Percentiles rank a stretch among this genome's conserved stretches.
Evolutionary conservation across 2,113 vertebrate species (phyloP).

Genomic region (Meriones unguiculatus): DNA sequence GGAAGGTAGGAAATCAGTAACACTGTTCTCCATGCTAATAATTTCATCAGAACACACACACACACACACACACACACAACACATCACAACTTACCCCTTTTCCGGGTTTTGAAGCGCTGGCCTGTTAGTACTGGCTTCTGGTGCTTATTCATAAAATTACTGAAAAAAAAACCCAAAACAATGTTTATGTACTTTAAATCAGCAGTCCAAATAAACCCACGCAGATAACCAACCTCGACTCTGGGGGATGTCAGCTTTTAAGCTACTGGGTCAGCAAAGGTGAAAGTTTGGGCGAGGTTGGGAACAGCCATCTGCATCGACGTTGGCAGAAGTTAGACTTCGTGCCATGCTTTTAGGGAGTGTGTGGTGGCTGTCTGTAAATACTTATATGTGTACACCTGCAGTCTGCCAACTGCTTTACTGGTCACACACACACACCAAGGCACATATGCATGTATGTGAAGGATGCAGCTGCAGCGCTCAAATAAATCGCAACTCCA

Average conservation of each 20-base stretch:
- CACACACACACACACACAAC: neutral
- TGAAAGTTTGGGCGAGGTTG: neutral
- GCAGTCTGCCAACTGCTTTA: neutral
- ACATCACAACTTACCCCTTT: constrained; percentile 92
- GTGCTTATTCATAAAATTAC: constrained; percentile 99
- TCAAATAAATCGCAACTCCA: neutral
- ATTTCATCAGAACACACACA: neutral
- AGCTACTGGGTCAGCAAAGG: neutral
- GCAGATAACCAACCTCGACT: neutral
- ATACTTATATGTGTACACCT: neutral
- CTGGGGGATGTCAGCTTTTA: neutral
- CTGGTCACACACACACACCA: neutral
- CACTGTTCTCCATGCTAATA: neutral
- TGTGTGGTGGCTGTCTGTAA: neutral
- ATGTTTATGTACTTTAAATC: constrained; percentile 29
- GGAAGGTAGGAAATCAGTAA: neutral
- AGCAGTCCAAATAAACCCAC: constrained; percentile 3
- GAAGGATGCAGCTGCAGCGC: neutral
- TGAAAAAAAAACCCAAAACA: constrained; percentile 78
- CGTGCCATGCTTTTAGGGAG: neutral
- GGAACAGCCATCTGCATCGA: neutral
- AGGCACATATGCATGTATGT: neutral
- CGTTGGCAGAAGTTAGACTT: neutral
- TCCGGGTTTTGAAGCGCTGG: constrained; percentile 98
- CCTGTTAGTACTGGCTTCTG: constrained; percentile 98